Evolutionary conservation across 2,888 invertebrate species (phyloP).

Genomic region (Malacosoma neustria): DNA sequence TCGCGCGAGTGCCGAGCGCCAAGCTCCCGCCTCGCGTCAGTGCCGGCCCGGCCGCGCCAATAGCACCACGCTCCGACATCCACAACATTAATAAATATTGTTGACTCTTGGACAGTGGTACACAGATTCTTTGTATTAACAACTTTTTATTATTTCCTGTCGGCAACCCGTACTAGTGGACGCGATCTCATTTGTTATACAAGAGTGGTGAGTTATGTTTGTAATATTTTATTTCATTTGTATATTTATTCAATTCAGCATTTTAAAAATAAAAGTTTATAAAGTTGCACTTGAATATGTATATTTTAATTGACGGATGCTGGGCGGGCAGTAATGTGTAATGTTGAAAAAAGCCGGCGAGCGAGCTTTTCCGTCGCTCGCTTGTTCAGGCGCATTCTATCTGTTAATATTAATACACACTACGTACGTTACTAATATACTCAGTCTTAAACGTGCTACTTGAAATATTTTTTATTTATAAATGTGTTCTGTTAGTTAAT

Average conservation of each 20-base stretch:
- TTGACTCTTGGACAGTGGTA: slow-evolving; percentile 52
- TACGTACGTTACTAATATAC: too few species aligned
- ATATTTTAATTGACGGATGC: slow-evolving; percentile 3
- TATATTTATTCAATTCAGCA: neutral
- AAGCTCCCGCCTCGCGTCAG: slow-evolving; percentile 57
- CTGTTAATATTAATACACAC: too few species aligned
- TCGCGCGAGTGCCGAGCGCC: slow-evolving; percentile 37
- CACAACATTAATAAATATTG: slow-evolving; percentile 14
- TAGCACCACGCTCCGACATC: slow-evolving; percentile 59
- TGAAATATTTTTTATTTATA: too few species aligned
- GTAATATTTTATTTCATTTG: slow-evolving; percentile 10
- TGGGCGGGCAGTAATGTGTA: slow-evolving; percentile 21
- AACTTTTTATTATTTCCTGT: slow-evolving; percentile 29
- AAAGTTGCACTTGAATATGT: neutral
- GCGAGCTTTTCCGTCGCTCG: slow-evolving; percentile 43
- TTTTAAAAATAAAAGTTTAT: neutral
- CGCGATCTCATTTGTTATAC: slow-evolving; percentile 38
- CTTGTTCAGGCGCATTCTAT: slow-evolving; percentile 27
- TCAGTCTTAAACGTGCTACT: too few species aligned
- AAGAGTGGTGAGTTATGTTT: slow-evolving; percentile 50
- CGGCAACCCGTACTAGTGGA: slow-evolving; percentile 34
- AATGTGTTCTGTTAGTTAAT: neutral
- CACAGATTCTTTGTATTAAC: slow-evolving; percentile 32
- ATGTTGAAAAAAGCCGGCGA: slow-evolving; percentile 49
- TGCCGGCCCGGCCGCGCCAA: slow-evolving; percentile 74